These are phyloP conservation scores for Theretra japonica DNA, from an alignment of 2,888 invertebrate genomes.

Conservation along the genomic window DNA sequence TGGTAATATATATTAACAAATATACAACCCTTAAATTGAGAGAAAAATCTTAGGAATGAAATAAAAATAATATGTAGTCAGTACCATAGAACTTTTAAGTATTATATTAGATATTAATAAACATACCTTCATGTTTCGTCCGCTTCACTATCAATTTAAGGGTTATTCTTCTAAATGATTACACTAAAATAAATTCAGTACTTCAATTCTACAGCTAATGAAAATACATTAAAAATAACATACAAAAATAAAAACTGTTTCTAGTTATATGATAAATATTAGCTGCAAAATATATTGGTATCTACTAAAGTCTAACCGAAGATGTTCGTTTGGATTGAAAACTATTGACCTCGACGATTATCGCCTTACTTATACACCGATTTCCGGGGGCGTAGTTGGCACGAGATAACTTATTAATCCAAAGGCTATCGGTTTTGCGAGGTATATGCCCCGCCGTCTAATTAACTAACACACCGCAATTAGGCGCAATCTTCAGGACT, in stretches of 20 bases:
- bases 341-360: background rate
- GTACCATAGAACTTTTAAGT: background rate
- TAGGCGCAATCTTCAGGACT: background rate
- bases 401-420: background rate
- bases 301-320: background rate
- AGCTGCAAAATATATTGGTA: background rate
- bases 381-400: background rate
- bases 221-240: constrained; percentile 42
- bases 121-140: background rate
- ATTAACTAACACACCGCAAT: constrained; percentile 1
- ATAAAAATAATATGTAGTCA: background rate
- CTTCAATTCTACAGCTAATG: constrained; percentile 30
- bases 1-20: background rate
- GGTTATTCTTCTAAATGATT: background rate
- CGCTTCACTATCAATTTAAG: constrained; percentile 2
- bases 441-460: background rate
- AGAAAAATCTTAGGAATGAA: background rate
- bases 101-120: background rate
- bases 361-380: background rate
- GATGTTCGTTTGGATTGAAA: background rate
- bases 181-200: background rate
- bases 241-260: constrained; percentile 34
- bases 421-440: constrained; percentile 7
- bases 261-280: constrained; percentile 3
- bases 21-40: constrained; percentile 11